A percentile compares a stretch with the other conserved stretches of the same genome.
These are phyloP conservation scores for Atlantisia rogersi DNA, from an alignment of 2,113 vertebrate genomes.

Conservation along the genomic window DNA sequence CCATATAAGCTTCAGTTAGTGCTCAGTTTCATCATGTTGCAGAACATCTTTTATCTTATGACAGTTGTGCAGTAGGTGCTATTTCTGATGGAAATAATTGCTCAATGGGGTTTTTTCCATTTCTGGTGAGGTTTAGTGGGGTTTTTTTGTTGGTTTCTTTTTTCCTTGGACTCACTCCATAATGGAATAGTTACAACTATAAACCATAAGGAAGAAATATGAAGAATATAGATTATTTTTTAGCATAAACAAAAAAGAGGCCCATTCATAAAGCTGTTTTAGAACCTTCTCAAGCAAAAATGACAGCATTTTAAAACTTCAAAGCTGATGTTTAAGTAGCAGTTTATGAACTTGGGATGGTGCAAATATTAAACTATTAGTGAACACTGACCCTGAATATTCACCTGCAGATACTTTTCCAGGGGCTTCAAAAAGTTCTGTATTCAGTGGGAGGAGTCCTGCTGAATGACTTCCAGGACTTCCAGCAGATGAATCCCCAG, in stretches of 20 bases:
- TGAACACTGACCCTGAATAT: not conserved
- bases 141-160: not conserved
- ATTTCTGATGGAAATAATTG: not conserved
- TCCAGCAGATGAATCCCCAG: not conserved
- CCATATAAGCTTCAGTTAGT: not conserved
- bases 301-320: not conserved
- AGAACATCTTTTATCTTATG: not conserved
- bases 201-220: not conserved
- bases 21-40: not conserved
- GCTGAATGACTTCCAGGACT: slow-evolving; percentile 45
- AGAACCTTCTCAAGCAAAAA: not conserved
- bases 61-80: not conserved
- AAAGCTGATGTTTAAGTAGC: slow-evolving; percentile 29
- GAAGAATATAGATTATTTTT: not conserved
- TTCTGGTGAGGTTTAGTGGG: not conserved
- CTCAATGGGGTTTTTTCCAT: not conserved
- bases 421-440: slow-evolving; percentile 19
- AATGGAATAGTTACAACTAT: not conserved
- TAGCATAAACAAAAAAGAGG: not conserved
- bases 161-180: not conserved
- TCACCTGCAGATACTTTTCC: slow-evolving; percentile 45
- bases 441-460: not conserved
- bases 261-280: not conserved
- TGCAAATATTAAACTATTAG: slow-evolving; percentile 31
- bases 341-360: slow-evolving; percentile 34